A percentile compares a stretch with the other conserved stretches of the same genome.
Conservation (phyloP, 2,113 vertebrate species). For the Onychostruthus taczanowskii region DNA sequence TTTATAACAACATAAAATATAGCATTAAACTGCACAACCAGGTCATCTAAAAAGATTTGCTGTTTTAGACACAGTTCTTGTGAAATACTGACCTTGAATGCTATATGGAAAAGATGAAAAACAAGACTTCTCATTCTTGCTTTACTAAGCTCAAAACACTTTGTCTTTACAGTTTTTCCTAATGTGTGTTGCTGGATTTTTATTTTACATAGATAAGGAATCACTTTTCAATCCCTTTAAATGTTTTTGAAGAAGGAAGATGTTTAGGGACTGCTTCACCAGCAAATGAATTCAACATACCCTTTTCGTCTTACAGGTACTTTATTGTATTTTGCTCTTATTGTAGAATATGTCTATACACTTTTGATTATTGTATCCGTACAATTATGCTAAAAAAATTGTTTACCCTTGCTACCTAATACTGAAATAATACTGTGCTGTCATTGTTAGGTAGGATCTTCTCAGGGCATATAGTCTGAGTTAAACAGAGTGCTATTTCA, state of each 20-base stretch:
- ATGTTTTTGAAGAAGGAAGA: constrained; percentile 83
- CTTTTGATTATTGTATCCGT: not conserved
- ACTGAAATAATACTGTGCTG: not conserved
- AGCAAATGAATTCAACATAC: constrained; percentile 89
- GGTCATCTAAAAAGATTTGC: not conserved
- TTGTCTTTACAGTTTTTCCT: not conserved
- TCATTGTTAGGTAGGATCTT: not conserved
- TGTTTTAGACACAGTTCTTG: not conserved
- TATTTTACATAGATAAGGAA: constrained; percentile 84
- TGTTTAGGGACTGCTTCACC: constrained; percentile 85
- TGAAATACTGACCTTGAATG: not conserved
- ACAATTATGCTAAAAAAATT: not conserved
- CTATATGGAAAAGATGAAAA: not conserved
- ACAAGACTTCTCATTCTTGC: not conserved
- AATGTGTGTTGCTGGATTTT: not conserved
- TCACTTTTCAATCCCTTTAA: constrained; percentile 90
- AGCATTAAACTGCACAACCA: not conserved
- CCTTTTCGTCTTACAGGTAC: constrained; percentile 90
- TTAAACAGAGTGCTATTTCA: not conserved
- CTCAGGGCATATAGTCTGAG: not conserved
- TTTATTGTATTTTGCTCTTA: not conserved
- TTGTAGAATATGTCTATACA: not conserved
- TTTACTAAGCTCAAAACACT: not conserved
- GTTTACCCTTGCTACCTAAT: not conserved
- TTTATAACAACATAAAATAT: too few relatives aligned